Conservation (phyloP, 2,888 invertebrate genomes). For the Drosophila greeni region DNA sequence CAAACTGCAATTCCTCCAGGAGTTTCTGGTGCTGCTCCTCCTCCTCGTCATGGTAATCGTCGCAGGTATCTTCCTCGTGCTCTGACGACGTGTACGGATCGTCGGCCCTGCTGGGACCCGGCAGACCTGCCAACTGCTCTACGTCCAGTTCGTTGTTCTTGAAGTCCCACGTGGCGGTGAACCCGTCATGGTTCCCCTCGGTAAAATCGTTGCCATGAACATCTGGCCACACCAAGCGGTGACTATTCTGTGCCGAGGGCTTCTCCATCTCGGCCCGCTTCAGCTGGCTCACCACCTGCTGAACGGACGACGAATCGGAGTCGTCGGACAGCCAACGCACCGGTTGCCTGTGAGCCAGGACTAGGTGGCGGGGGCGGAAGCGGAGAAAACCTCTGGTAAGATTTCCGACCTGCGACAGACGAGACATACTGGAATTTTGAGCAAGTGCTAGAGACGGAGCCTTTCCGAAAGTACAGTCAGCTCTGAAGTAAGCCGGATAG, state of each 20-base stretch:
- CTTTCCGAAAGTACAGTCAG: conserved; percentile 2
- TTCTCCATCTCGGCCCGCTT: not conserved
- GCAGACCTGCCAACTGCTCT: conserved; percentile 11
- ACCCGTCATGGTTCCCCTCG: not conserved
- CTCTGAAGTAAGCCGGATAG: not conserved
- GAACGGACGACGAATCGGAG: not conserved
- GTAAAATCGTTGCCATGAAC: not conserved
- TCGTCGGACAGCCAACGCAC: conserved; percentile 18
- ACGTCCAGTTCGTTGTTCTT: conserved; percentile 23
- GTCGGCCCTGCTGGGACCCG: not conserved
- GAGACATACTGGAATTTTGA: conserved; percentile 29
- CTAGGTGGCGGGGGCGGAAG: not conserved
- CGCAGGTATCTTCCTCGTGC: not conserved
- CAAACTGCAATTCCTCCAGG: conserved; percentile 14
- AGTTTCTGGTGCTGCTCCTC: not conserved
- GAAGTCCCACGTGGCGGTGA: conserved; percentile 18
- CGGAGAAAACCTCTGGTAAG: not conserved
- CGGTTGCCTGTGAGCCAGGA: too few relatives aligned
- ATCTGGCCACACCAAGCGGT: conserved; percentile 1
- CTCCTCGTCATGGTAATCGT: too few relatives aligned
- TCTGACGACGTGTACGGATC: not conserved
- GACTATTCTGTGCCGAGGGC: not conserved
- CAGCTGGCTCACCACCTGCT: too few relatives aligned
- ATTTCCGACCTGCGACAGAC: conserved; percentile 3
- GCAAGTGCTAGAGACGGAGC: not conserved